Base-by-base conservation (phyloP, 2,113 vertebrate species). In the Festucalex cinctus region DNA sequence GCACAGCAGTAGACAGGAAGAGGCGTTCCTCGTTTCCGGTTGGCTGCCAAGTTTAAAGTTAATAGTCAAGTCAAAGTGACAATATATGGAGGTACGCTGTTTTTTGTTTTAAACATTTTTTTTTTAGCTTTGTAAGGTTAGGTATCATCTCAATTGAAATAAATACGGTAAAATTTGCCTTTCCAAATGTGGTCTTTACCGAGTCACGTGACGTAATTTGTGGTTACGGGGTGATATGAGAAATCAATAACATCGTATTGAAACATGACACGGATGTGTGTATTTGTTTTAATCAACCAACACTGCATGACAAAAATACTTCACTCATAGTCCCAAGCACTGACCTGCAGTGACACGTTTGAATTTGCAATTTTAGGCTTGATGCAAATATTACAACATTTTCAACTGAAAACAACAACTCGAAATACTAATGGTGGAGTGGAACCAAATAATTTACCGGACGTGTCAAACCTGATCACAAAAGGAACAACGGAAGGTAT, bases 281-380 rank as follows among this genome's bases (percentile, higher is more conserved):
- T 87, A 83, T 83, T 83, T 85, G 14, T 63, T 68, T 46, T 0
- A 70, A n/a, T 65, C 1, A 65, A 65, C 71, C 46, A 65, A 3
- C 75, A 56, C 48, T 32, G 60, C 73, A 74, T 51, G 65, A 63
- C 19, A 28, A 63, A 59, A 60, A 17, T 16, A n/a, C 63, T 70
- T 35, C 60, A 80, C 43, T 64, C 65, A 5, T 35, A 37, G 49
- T 58, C 19, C 65, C 35, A 43, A 48, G 66, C 86, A 85, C 88
- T 76, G 88, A 69, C 88, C 88, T 75, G 87, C 90, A 89, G 88
- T 69, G 68, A 81, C 69, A 71, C 49, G 24, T 51, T 53, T 63
- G 20, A 58, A 54, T 41, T 77, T 82, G 80, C 67, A 59, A 65
- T 65, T 73, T n/a, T 71, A 68, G 76, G 81, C 61, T 61, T 69